These are phyloP conservation scores for Nylanderia fulva DNA, from an alignment of 1,140 invertebrate species.

Conservation along the genomic window DNA sequence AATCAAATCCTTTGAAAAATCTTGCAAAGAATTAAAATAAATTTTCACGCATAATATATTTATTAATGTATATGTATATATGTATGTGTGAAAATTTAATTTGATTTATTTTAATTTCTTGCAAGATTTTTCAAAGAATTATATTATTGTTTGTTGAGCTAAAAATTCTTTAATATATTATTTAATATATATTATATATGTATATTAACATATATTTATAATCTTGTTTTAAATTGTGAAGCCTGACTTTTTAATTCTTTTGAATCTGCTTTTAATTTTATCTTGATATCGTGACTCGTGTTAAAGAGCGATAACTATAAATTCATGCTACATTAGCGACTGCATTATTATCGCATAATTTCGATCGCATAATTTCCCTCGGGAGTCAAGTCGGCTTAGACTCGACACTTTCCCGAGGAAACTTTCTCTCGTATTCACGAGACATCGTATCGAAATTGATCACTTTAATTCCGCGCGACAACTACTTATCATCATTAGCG, in stretches of 20 bases:
- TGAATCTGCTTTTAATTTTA: neutral
- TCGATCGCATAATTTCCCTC: constrained; percentile 20
- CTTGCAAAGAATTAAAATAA: no score
- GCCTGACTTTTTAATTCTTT: neutral
- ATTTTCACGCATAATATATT: no score
- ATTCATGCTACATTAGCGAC: constrained; percentile 2
- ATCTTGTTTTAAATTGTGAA: neutral
- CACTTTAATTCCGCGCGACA: constrained; percentile 29
- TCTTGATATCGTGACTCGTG: neutral
- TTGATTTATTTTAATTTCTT: no score
- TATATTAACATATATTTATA: neutral
- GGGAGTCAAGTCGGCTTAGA: neutral
- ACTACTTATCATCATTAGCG: constrained; percentile 4
- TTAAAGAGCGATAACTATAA: neutral
- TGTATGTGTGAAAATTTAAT: no score
- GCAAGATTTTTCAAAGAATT: no score
- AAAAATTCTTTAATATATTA: neutral
- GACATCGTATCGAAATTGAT: constrained; percentile 31
- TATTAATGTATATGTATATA: no score
- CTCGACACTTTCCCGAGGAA: neutral
- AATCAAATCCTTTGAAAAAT: no score
- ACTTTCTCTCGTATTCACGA: neutral
- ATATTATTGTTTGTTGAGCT: no score
- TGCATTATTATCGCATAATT: constrained; percentile 1
- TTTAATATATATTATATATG: no score